Conservation (phyloP, 1,140 invertebrate genomes). For the Euschistus heros region DNA sequence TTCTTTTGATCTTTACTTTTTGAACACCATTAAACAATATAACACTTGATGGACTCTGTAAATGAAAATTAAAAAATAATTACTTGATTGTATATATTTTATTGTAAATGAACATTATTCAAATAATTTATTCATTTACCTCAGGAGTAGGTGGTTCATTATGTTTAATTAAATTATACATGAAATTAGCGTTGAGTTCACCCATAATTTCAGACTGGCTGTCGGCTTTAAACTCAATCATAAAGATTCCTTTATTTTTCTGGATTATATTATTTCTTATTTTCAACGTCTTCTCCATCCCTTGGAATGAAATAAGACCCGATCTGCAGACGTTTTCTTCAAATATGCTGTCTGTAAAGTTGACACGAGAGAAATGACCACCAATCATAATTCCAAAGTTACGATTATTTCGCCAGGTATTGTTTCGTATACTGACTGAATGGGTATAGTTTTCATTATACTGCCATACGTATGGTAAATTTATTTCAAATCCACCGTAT, state of each 20-base stretch:
- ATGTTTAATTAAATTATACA: slow-evolving; percentile 62
- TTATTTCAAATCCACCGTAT: slow-evolving; percentile 71
- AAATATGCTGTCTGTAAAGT: slow-evolving; percentile 77
- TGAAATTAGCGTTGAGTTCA: slow-evolving; percentile 66
- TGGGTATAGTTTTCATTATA: slow-evolving; percentile 92
- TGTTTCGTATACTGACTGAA: slow-evolving; percentile 73
- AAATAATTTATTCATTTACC: slow-evolving; percentile 25
- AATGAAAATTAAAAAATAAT: slow-evolving; percentile 20
- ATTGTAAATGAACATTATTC: not conserved
- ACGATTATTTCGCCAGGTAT: slow-evolving; percentile 74
- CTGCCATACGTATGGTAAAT: slow-evolving; percentile 86
- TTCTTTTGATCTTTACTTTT: slow-evolving; percentile 80
- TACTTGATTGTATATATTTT: not conserved
- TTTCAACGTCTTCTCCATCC: slow-evolving; percentile 93
- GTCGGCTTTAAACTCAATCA: slow-evolving; percentile 79
- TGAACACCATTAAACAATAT: slow-evolving; percentile 90
- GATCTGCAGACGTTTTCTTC: slow-evolving; percentile 70
- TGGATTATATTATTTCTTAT: slow-evolving; percentile 63
- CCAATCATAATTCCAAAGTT: slow-evolving; percentile 73
- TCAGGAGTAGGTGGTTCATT: slow-evolving; percentile 44
- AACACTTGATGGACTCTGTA: slow-evolving; percentile 60
- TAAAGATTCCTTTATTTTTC: slow-evolving; percentile 70
- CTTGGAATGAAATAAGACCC: slow-evolving; percentile 73
- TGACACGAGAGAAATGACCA: slow-evolving; percentile 81
- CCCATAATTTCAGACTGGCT: slow-evolving; percentile 90